Percentiles rank a stretch among this genome's conserved stretches.
These are phyloP conservation scores for Dryobates pubescens DNA, from an alignment of 2,797 vertebrate genomes.

Conservation along the genomic window DNA sequence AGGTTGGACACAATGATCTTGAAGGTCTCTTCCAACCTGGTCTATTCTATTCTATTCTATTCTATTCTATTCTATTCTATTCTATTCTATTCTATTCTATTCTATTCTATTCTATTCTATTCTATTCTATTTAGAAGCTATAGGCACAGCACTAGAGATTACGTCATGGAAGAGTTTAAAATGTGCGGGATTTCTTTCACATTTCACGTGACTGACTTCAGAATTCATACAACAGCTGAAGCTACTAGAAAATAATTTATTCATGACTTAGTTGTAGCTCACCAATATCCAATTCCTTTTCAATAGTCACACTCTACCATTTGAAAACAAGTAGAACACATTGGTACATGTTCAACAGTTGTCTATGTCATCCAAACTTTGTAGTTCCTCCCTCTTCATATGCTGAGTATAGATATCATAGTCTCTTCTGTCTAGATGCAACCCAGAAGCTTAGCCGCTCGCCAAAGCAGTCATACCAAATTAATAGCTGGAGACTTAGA, in stretches of 20 bases:
- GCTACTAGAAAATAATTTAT: not conserved
- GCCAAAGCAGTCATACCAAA: not conserved
- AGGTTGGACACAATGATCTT: too few species aligned
- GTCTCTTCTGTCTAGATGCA: not conserved
- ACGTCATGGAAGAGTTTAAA: not conserved
- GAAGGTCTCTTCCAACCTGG: too few species aligned
- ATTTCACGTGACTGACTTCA: not conserved
- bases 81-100: too few species aligned
- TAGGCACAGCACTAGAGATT: not conserved
- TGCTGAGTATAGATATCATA: too few species aligned
- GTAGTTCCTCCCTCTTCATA: not conserved
- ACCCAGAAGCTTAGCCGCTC: not conserved
- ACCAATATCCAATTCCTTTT: not conserved
- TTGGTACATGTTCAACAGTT: too few species aligned
- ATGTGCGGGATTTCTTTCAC: not conserved
- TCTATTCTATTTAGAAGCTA: not conserved
- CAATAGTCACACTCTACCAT: not conserved
- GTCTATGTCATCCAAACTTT: not conserved
- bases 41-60: too few species aligned
- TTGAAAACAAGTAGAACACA: not conserved
- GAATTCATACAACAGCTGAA: not conserved
- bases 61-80: too few species aligned
- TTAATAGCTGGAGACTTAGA: not conserved
- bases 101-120: too few species aligned
- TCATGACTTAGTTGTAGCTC: not conserved